These are phyloP conservation scores for Malacosoma neustria DNA, from an alignment of 2,888 invertebrate species.

Conservation along the genomic window DNA sequence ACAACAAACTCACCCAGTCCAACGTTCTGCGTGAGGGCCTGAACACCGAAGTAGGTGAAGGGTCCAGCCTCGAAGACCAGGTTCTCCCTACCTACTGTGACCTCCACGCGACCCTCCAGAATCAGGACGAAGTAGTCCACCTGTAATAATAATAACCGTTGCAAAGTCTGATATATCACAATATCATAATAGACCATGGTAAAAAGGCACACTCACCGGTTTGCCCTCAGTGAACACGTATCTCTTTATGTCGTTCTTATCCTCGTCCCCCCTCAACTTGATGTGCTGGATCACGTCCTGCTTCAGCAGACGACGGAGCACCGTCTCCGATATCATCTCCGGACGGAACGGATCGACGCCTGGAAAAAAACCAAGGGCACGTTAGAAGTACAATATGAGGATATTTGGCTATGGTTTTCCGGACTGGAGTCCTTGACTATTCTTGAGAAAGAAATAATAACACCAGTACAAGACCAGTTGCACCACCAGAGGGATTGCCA, in stretches of 20 bases:
- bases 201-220: conserved; percentile 63
- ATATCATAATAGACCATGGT: not conserved
- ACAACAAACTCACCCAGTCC: conserved; percentile 78
- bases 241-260: conserved; percentile 78
- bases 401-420: no score
- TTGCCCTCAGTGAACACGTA: conserved; percentile 88
- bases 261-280: conserved; percentile 81
- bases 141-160: no score
- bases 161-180: no score
- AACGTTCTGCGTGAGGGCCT: conserved; percentile 84
- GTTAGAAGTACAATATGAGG: no score
- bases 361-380: conserved; percentile 55
- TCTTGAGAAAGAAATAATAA: no score
- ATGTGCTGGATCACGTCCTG: conserved; percentile 93
- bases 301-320: conserved; percentile 91
- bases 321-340: conserved; percentile 89
- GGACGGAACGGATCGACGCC: conserved; percentile 92
- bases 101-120: conserved; percentile 94
- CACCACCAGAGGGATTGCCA: not conserved
- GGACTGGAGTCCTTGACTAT: no score
- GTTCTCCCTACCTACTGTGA: conserved; percentile 93
- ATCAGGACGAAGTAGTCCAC: conserved; percentile 95
- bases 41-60: conserved; percentile 93
- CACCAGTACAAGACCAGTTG: no score
- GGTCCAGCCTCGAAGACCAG: conserved; percentile 95